These are phyloP conservation scores for Diplazon laetatorius DNA, from an alignment of 2,888 invertebrate species.

Conservation along the genomic window DNA sequence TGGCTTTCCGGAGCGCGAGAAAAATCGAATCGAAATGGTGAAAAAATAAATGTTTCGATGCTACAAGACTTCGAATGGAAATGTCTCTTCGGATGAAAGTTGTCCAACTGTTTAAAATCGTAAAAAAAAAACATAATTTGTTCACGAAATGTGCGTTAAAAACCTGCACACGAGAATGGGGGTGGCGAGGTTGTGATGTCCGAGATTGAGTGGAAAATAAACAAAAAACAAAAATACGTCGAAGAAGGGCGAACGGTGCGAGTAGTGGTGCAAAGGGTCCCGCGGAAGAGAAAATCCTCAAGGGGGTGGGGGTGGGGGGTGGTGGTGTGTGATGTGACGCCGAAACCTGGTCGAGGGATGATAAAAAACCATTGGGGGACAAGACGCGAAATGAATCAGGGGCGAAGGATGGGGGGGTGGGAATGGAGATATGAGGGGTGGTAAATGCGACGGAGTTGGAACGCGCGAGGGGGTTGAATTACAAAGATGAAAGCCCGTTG, in stretches of 20 bases:
- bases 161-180: no score
- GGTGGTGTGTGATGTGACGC: constrained; percentile 67
- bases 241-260: background rate
- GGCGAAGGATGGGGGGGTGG: constrained; percentile 67
- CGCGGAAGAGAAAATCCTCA: constrained; percentile 30
- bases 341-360: constrained; percentile 69
- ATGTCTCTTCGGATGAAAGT: no score
- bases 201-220: constrained; percentile 26
- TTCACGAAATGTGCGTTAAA: no score
- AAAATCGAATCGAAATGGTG: no score
- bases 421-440: constrained; percentile 68
- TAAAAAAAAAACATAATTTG: no score
- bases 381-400: constrained; percentile 77
- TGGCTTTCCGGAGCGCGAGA: no score
- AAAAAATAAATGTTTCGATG: no score
- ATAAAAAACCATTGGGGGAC: constrained; percentile 78
- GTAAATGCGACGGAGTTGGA: constrained; percentile 58
- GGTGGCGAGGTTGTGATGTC: background rate
- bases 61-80: no score
- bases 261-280: background rate
- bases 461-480: constrained; percentile 77
- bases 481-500: constrained; percentile 80
- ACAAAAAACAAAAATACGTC: background rate
- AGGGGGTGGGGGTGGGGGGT: constrained; percentile 26
- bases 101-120: no score